Evolutionary conservation across 1,140 invertebrate genomes (phyloP), one percentile per base, ranked within the genome.

Genomic region (Charaxes varanes): DNA sequence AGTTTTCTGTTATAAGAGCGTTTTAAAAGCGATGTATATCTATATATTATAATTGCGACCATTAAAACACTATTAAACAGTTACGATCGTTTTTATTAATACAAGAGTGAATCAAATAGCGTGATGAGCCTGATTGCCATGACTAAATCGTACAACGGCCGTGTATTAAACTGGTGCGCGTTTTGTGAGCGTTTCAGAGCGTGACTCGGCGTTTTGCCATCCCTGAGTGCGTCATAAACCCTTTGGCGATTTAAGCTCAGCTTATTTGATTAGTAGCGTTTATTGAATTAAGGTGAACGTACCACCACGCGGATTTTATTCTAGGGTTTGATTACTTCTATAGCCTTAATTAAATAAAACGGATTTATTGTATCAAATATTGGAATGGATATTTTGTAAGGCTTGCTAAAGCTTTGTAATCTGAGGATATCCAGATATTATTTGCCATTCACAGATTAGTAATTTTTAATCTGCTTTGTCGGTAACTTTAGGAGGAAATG

Each of bases 251-350:
- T 67, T 70, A 65, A 72, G 65, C 62, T 43, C 60, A 69, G 72
- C 70, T 81, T 77, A 81, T 81, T 79, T 59, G 77, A 81, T 81
- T 81, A 81, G 63, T 55, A 55, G 53, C 53, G 56, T 57, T 79
- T 65, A 81, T 81, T 77, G 74, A 78, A 81, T 81, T 81, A 79
- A 81, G 64, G 73, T 67, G 46, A 62, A 70, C 54, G 63, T 50
- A 68, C 38, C 42, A 51, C 37, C 48, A 42, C 45, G 32, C 41
- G 65, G 66, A 65, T 68, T 72, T 58, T 61, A 53, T 68, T 56
- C 53, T 66, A 60, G 48, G 64, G 62, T 59, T 73, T 68, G 62
- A 67, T 55, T 67, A 62, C 44, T 50, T 47, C 50, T 66, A 38
- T 30, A 40, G 7, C 17, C 18, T 44, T 51, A 48, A 47, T 61